Conservation (phyloP, 2,113 vertebrate species). For the Pygoscelis adeliae region DNA sequence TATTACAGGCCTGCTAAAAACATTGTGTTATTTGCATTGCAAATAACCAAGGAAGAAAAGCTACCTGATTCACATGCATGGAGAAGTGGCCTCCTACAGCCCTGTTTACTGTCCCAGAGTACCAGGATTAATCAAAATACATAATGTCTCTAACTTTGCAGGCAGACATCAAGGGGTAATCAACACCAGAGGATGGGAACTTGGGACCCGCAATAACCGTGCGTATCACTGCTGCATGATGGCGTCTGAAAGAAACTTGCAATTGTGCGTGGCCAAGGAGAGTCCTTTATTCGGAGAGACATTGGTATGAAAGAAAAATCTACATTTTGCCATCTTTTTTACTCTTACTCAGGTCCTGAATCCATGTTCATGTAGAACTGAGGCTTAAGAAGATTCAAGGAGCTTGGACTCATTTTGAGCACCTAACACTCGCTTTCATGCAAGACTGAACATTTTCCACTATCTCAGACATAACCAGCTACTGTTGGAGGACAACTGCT, state of each 20-base stretch:
- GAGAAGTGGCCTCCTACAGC: not conserved
- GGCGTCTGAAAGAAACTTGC: not conserved
- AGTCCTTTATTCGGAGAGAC: not conserved
- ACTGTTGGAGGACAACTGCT: not conserved
- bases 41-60: not conserved
- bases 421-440: not conserved
- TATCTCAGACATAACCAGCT: not conserved
- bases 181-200: not conserved
- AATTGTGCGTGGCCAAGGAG: not conserved
- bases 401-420: not conserved
- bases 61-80: not conserved
- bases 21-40: not conserved
- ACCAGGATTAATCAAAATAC: not conserved
- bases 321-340: not conserved
- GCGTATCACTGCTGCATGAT: fast-evolving
- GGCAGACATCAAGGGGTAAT: not conserved
- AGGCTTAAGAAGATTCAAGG: not conserved
- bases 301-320: not conserved
- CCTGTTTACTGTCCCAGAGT: not conserved
- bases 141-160: not conserved
- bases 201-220: not conserved
- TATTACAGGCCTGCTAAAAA: not conserved
- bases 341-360: not conserved
- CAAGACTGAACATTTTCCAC: not conserved
- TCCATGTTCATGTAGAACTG: not conserved